Evolutionary conservation across 2,113 vertebrate species (phyloP), one percentile per base, ranked within the genome.

Genomic region (Notechis scutatus): DNA sequence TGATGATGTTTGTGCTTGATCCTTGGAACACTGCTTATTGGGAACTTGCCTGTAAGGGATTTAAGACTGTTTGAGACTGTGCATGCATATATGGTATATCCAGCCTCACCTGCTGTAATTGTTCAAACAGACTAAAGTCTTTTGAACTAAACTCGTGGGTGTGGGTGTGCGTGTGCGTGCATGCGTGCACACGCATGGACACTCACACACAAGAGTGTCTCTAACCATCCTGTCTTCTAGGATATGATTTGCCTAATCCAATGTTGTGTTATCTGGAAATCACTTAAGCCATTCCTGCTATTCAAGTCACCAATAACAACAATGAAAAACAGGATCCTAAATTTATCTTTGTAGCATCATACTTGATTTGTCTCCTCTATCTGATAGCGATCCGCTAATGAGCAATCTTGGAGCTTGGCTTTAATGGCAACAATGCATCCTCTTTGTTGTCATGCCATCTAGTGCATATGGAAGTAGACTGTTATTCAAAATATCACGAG

Each of bases 91-190:
- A 74, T 1, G 2, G 56, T 57, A 57, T 24, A 8, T 74, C 15
- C 69, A 39, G 15, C 64, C 14, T 69, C 1, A n/a, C 12, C 64
- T 18, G 64, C 14, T 34, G 64, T 4, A 69, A 69, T 69, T 34
- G 29, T 34, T 34, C 59, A 29, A 61, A 10, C 64, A 74, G 29
- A 18, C n/a, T 74, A 74, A 74, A 34, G 14, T 18, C 29, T 74
- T 74, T 74, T 74, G 69, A 74, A 34, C 5, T 74, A 34, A 18
- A 74, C n/a, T 74, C 29, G 10, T 14, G 8, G 12, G 26, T 18
- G 14, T 18, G 14, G 34, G 5, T 1, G 10, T 3, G 26, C 5
- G 5, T 1, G 10, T 3, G 26, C 5, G 2, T 29, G 26, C 18
- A 4, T 18, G 14, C 34, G 5, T 0, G 10, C 3, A 10, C 1